Evolutionary conservation across 2,888 invertebrate genomes (phyloP), one percentile per base, ranked within the genome.

Genomic region (Cheilosia vulpina): DNA sequence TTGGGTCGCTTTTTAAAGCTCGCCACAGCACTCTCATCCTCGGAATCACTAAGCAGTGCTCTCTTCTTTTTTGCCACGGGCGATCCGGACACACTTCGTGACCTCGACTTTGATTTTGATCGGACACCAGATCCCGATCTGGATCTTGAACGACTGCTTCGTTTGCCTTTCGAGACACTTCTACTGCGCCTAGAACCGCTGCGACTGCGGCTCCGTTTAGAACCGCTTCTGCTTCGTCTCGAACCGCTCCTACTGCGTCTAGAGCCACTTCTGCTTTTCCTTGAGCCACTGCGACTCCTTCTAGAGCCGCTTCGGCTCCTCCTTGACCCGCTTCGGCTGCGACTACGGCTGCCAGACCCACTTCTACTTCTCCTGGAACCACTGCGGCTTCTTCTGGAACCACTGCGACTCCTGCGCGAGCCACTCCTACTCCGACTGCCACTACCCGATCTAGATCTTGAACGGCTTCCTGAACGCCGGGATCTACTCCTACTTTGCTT

Each of bases 1-100:
- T 94, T 93, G 7, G 93, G 93, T 63, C 93, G 93, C 45, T 90
- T 90, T 75, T 89, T 90, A 7, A 89, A 87, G 17, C 77, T 87
- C 0, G 87, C 71, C 1, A 87, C 76, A 2, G 87, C 84, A 21
- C 88, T 90, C 52, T 90, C 90, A 68, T 80, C 87, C 17, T 87
- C 88, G 27, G 79, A 73, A 57, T 92, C 91, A 31, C 91, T 87
- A 41, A 89, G 89, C n/a, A 88, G 88, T 58, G 89, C 91, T 11
- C 79, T 66, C 45, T 87, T 78, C 21, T 82, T 87, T n/a, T 78
- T 83, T 0, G 58, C 31, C 5, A 82, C 68, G 0, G 83, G 83
- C 4, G 83, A 79, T 11, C 66, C 78, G 1, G 82, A 84, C 0
- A 13, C 68, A 43, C 87, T 84, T 31, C 52, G 68, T 19, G 88